Evolutionary conservation across 2,888 invertebrate genomes (phyloP), one percentile per base, ranked within the genome.

Genomic region (Creontiades dilutus): DNA sequence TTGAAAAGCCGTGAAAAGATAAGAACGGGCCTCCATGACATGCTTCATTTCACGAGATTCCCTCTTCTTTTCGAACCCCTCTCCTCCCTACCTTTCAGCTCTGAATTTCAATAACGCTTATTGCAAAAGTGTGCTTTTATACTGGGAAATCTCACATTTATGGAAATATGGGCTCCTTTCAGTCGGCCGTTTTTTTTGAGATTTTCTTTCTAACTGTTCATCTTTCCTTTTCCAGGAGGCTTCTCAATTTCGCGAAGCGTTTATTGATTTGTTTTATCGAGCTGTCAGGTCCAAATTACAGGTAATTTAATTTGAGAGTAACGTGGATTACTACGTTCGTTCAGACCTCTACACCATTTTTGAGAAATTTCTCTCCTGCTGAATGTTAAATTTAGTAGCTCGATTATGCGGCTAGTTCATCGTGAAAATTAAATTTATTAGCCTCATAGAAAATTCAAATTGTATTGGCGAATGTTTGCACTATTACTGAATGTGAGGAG

Each of bases 21-120:
- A 68, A 68, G 68, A 68, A 68, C 68, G 68, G 23, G 19, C 68
- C 68, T 23, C 68, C 68, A 68, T 68, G 68, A 68, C 68, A 23
- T 23, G 68, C 68, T 68, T 68, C 23, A 68, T 68, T 68, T 68
- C n/a, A 68, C 23, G 68, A 68, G 68, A 68, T 68, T 68, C 23
- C 12, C 23, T 9, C 68, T 13, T 27, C 13, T 68, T 68, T 68
- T 19, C 68, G 23, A 68, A 68, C 12, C 23, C 13, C 13, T 11
- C 68, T 23, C 9, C 68, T 23, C 37, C 37, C 37, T 37, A 37
- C 37, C 37, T 4, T 23, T 19, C 23, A 23, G 68, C 19, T 68
- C 68, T 68, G 68, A 23, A 68, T 68, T 68, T 68, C 68, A 68
- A 68, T 68, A 68, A 68, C 68, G 27, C 68, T 68, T 27, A 68